Conservation (phyloP, 2,797 vertebrate species). For the Gobio occitaniae region DNA sequence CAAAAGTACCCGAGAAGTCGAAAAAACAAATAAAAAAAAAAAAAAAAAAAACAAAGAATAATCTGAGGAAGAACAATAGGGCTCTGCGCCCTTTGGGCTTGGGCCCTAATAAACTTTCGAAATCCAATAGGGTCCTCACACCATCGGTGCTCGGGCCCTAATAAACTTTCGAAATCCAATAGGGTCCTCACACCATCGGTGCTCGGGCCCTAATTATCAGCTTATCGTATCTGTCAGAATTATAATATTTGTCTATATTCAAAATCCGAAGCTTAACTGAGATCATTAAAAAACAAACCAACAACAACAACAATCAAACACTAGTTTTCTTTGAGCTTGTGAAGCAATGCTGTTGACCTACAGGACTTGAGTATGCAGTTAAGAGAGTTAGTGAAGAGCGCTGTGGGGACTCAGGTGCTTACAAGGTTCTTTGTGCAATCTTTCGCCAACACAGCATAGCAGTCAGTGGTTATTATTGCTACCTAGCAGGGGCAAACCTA, state of each 20-base stretch:
- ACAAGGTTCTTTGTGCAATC: slow-evolving; percentile 18
- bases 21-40: no score
- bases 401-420: slow-evolving; percentile 19
- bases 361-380: neutral
- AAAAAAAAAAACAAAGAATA: no score
- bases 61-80: no score
- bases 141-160: no score
- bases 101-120: no score
- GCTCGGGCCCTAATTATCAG: neutral
- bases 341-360: neutral
- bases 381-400: slow-evolving; percentile 1
- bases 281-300: neutral
- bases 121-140: no score
- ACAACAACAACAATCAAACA: neutral
- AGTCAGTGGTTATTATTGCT: slow-evolving; percentile 44
- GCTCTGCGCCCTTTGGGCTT: no score
- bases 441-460: neutral
- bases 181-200: no score
- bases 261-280: neutral
- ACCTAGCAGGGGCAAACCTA: slow-evolving; percentile 39
- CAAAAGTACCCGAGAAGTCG: no score
- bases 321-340: neutral
- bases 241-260: neutral
- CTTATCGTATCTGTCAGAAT: neutral
- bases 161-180: no score